These are phyloP conservation scores for Limonius californicus DNA, from an alignment of 1,140 invertebrate genomes.

Conservation along the genomic window DNA sequence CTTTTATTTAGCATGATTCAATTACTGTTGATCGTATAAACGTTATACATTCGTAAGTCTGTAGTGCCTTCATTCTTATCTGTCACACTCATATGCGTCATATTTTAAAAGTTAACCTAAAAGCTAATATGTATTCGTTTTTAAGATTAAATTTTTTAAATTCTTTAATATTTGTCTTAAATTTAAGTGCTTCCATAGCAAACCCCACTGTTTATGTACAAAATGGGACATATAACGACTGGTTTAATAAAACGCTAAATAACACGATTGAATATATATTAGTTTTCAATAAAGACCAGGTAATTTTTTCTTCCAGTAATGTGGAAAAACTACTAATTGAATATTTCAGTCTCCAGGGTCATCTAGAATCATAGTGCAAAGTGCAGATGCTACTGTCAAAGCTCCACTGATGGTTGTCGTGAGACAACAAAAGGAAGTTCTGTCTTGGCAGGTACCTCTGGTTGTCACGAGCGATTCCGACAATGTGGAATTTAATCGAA, in stretches of 20 bases:
- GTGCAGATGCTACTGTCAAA: conserved; percentile 50
- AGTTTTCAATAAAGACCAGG: conserved; percentile 7
- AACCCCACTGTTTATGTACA: too few species aligned
- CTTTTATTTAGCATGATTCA: too few species aligned
- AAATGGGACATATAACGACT: not conserved
- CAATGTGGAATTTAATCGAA: conserved; percentile 53
- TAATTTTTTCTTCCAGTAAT: conserved; percentile 9
- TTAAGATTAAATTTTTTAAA: too few species aligned
- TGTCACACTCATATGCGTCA: too few species aligned
- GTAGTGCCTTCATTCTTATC: too few species aligned
- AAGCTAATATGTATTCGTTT: too few species aligned
- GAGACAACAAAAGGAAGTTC: conserved; percentile 59
- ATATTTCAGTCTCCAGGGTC: conserved; percentile 31
- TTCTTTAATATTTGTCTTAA: too few species aligned
- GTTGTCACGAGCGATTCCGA: conserved; percentile 51
- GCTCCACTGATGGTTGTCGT: conserved; percentile 64
- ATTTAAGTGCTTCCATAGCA: too few species aligned
- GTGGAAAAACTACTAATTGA: not conserved
- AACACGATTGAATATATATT: conserved; percentile 29
- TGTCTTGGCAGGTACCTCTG: conserved; percentile 67
- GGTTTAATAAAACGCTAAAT: conserved; percentile 18
- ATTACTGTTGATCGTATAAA: too few species aligned
- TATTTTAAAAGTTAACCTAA: too few species aligned
- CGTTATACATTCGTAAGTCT: too few species aligned
- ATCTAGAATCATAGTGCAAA: conserved; percentile 55